These are phyloP conservation scores for Clivina fossor DNA, from an alignment of 2,888 invertebrate species.

Conservation along the genomic window DNA sequence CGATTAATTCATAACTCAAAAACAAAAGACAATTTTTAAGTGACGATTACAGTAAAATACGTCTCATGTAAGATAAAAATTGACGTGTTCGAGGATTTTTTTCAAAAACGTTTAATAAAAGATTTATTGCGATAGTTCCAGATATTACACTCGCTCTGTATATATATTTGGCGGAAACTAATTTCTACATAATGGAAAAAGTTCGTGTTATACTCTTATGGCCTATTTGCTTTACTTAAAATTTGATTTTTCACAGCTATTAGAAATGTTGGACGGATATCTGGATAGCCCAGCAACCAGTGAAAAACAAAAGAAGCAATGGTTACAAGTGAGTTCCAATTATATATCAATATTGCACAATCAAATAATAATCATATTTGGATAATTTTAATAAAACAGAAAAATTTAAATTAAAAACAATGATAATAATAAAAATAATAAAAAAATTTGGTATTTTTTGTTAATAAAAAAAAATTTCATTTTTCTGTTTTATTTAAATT, in stretches of 20 bases:
- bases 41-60: too few species aligned
- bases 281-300: constrained; percentile 45
- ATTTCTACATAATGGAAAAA: too few species aligned
- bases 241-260: constrained; percentile 42
- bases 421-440: background rate
- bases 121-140: too few species aligned
- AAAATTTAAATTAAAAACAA: too few species aligned
- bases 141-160: too few species aligned
- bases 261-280: constrained; percentile 45
- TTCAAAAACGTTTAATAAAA: too few species aligned
- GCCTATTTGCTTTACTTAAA: background rate
- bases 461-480: background rate
- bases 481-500: background rate
- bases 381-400: constrained; percentile 24
- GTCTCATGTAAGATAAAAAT: too few species aligned
- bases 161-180: too few species aligned
- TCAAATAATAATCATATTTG: too few species aligned
- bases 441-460: background rate
- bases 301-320: constrained; percentile 42
- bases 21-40: too few species aligned
- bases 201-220: background rate
- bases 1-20: too few species aligned
- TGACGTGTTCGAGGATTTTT: too few species aligned
- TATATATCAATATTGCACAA: constrained; percentile 9
- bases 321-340: constrained; percentile 43